Base-by-base conservation (phyloP, 2,113 vertebrate species). In the Phylloscopus trochilus region DNA sequence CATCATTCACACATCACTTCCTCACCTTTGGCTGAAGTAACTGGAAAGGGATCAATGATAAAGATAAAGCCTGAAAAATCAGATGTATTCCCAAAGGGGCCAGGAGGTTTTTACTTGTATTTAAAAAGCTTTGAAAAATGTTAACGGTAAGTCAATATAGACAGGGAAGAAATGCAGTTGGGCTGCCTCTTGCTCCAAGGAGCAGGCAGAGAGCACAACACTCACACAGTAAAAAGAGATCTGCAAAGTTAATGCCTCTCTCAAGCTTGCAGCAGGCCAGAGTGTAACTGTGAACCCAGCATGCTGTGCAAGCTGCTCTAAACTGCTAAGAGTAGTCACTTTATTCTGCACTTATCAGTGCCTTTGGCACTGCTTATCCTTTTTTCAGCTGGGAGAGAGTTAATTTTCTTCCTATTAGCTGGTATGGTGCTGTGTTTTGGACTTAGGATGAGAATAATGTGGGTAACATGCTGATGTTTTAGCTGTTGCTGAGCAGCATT, bases 51-150 rank as follows among this genome's bases (percentile, higher is more conserved):
- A 93, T 89, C 92, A 96, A 75, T 68, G 41, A 55, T 60, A 90
- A 75, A 89, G 79, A 93, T 87, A 94, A 96, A 96, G 87, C 56
- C 60, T 84, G 52, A 92, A 94, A 86, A 93, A 86, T 52, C 75
- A 84, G 79, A 82, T 46, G 7, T 76, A 81, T 87, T 94, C 72
- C 73, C 83, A 89, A 69, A 93, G 72, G 49, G 15, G 28, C 16
- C 43, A 39, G 39, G 24, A 94, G 83, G 49, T 90, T 91, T 92
- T 95, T 67, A 86, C 59, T 78, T 64, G 43, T 23, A 51, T 87
- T 93, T 89, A 16, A 95, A 97, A 95, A 95, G 81, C 83, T 66
- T 53, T 28, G 12, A 87, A 47, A 94, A 89, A 73, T 7, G 24
- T 77, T 88, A 90, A 84, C 31, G 0, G 1, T n/a, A 67, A 90